Evolutionary conservation across 2,888 invertebrate species (phyloP), one percentile per base, ranked within the genome.

Genomic region (Tenthredo scrophulariae): DNA sequence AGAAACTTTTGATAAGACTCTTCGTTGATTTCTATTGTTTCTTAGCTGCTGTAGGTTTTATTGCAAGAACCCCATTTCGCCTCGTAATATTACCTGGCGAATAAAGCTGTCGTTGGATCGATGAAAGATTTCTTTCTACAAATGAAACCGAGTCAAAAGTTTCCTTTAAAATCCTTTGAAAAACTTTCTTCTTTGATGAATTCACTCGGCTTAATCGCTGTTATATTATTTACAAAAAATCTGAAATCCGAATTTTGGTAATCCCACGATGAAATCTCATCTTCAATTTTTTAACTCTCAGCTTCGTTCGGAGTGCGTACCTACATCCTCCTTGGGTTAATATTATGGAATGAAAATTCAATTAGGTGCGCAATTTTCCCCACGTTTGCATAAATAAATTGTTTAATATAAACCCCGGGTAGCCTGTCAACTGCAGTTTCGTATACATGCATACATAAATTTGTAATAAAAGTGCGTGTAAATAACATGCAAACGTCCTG

Each of bases 401-500:
- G 33, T 77, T 50, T 54, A 18, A 77, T 77, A 77, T 22, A 29
- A 77, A 77, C 29, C 7, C 29, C 7, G 29, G 77, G 18, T n/a
- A 54, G n/a, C 10, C 77, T 29, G 77, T 77, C 54, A 33, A 54
- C 29, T 26, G 15, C 77, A 77, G 50, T n/a, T 29, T 74, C 40
- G 43, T 43, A 43, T 22, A 70, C 37, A 33, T 50, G 3, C 54
- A 50, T 77, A 26, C 33, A 50, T 77, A 26, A 77, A 77, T 54
- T 54, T 18, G 18, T 15, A 18, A 29, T 50, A 77, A 77, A 50
- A 15, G 7, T 77, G 77, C 15, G 29, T 50, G 33, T 29, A 54
- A 77, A 29, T 54, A 75, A 77, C n/a, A 77, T 77, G 13, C 77
- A 74, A 74, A 74, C 74, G 72, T 72, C 13, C 43, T 74, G 40